Evolutionary conservation across 1,140 invertebrate species (phyloP).

Genomic region (Drosophila sp.): DNA sequence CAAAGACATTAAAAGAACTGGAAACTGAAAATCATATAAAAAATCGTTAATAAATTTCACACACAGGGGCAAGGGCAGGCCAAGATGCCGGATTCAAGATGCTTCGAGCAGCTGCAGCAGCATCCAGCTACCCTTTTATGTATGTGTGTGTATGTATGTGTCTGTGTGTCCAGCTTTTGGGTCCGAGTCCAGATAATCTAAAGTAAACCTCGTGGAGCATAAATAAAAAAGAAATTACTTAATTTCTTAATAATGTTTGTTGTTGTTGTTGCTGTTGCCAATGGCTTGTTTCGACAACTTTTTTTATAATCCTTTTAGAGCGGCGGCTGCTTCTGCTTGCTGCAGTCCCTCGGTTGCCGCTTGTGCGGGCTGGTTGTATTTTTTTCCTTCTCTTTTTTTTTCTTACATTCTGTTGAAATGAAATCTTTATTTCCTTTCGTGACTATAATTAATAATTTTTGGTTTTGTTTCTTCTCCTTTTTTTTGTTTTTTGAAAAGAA

Average conservation of each 20-base stretch:
- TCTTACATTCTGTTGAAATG: slow-evolving; percentile 80
- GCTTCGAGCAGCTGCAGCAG: slow-evolving; percentile 56
- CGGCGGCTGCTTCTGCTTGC: slow-evolving; percentile 45
- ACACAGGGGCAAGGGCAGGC: slow-evolving; percentile 34
- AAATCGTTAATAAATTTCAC: slow-evolving; percentile 82
- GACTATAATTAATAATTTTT: slow-evolving; percentile 82
- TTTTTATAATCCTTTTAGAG: slow-evolving; percentile 79
- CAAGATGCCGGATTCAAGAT: slow-evolving; percentile 6
- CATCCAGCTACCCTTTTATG: slow-evolving; percentile 73
- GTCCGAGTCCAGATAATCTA: slow-evolving; percentile 69
- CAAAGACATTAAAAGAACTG: slow-evolving; percentile 60
- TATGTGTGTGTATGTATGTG: background rate
- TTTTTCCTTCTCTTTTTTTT: slow-evolving; percentile 30
- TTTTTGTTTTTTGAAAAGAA: slow-evolving; percentile 39
- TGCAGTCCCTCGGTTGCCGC: slow-evolving; percentile 60
- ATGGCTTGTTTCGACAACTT: slow-evolving; percentile 81
- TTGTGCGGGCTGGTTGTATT: slow-evolving; percentile 60
- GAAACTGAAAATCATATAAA: slow-evolving; percentile 59
- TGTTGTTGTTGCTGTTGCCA: slow-evolving; percentile 59
- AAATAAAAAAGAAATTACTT: slow-evolving; percentile 82
- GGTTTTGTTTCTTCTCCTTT: slow-evolving; percentile 40
- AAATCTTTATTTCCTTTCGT: slow-evolving; percentile 83
- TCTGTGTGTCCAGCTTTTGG: slow-evolving; percentile 36
- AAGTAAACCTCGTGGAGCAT: slow-evolving; percentile 81
- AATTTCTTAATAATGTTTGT: slow-evolving; percentile 81